Conservation (phyloP, 2,888 invertebrate genomes). For the Ophioninae sp. region DNA sequence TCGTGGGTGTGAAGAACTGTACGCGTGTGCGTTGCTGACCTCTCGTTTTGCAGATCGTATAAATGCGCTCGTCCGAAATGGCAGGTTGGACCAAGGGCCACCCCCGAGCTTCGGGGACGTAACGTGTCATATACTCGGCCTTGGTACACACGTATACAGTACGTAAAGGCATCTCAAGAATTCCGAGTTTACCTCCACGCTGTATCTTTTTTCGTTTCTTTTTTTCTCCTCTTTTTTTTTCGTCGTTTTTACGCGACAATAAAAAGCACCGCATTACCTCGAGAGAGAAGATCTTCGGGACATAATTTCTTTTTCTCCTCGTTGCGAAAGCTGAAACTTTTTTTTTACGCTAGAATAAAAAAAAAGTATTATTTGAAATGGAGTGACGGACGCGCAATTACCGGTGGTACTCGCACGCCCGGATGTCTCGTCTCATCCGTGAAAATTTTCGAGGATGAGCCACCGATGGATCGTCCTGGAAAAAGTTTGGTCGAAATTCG, state of each 20-base stretch:
- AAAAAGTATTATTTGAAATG: slow-evolving; percentile 46
- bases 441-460: no score
- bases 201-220: not conserved
- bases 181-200: not conserved
- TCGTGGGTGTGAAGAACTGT: slow-evolving; percentile 19
- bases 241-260: slow-evolving; percentile 32
- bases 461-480: no score
- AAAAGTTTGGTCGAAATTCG: no score
- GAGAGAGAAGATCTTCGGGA: slow-evolving; percentile 14
- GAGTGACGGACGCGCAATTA: slow-evolving; percentile 9
- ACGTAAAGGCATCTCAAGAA: not conserved
- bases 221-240: not conserved
- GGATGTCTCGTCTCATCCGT: not conserved
- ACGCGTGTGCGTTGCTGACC: slow-evolving; percentile 23
- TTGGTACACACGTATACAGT: slow-evolving; percentile 23
- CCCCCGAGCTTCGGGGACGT: not conserved
- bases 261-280: slow-evolving; percentile 16
- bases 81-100: slow-evolving; percentile 58
- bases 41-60: slow-evolving; percentile 67
- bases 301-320: slow-evolving; percentile 5
- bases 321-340: not conserved
- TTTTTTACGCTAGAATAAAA: slow-evolving; percentile 41
- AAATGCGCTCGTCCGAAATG: slow-evolving; percentile 59
- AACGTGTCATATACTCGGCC: slow-evolving; percentile 11
- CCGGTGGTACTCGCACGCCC: not conserved